Evolutionary conservation across 1,140 invertebrate species (phyloP).

Genomic region (Calephelis nemesis): DNA sequence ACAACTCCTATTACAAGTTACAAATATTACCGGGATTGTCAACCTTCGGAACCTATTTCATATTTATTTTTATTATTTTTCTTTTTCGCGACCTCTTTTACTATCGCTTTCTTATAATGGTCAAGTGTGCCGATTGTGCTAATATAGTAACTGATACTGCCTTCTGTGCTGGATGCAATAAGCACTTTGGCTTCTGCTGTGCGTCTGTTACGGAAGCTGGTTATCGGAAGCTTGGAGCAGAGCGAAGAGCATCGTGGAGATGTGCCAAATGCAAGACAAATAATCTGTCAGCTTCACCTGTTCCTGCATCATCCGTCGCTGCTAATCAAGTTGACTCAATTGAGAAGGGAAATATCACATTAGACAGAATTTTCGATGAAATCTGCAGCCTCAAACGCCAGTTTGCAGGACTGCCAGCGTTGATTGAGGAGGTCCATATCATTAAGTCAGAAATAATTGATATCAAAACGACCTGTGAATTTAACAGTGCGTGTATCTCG

Average conservation of each 20-base stretch:
- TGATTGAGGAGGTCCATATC: neutral
- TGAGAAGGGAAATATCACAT: neutral
- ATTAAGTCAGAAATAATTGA: neutral
- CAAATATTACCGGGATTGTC: neutral
- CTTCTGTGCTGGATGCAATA: neutral
- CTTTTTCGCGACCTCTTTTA: neutral
- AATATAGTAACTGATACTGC: neutral
- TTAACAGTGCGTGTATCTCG: neutral
- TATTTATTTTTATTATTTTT: neutral
- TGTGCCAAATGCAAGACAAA: neutral
- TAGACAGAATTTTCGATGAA: neutral
- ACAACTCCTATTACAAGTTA: neutral
- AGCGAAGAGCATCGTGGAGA: neutral
- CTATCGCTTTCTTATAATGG: neutral
- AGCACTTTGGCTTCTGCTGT: neutral
- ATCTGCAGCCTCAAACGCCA: neutral
- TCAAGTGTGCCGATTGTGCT: neutral
- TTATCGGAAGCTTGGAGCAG: neutral
- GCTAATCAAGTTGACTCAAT: neutral
- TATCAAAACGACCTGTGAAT: neutral
- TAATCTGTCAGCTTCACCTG: neutral
- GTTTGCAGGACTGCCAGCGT: neutral
- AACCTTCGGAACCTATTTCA: neutral
- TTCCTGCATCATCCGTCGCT: neutral
- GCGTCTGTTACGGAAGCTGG: slow-evolving; percentile 2